Conservation (phyloP, 2,113 vertebrate genomes). For the Thalassarche chlororhynchos region DNA sequence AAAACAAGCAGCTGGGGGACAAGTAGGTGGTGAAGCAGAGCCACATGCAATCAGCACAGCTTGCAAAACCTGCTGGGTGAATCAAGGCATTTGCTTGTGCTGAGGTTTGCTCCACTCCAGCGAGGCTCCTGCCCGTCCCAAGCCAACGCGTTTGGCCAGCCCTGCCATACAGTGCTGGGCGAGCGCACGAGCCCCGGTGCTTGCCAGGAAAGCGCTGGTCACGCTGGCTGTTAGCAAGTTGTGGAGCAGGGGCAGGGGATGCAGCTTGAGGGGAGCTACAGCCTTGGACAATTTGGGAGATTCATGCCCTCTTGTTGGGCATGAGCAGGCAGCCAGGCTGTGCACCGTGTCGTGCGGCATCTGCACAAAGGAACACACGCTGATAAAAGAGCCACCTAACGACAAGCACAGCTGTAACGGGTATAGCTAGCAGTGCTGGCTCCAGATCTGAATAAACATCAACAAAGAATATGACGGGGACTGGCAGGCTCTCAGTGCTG, state of each 20-base stretch:
- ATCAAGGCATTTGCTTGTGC: too few species aligned
- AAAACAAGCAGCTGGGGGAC: neutral
- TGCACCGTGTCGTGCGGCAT: fast-evolving
- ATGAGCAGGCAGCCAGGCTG: fast-evolving
- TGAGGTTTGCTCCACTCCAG: neutral
- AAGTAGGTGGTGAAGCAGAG: neutral
- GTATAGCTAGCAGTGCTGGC: neutral
- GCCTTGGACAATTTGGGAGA: neutral
- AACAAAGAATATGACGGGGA: fast-evolving
- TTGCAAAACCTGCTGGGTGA: neutral
- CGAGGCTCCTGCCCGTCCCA: neutral
- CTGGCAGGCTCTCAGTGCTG: neutral
- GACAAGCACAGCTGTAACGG: neutral
- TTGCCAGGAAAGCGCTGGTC: fast-evolving
- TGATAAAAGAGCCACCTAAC: neutral
- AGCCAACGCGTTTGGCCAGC: neutral
- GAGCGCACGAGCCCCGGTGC: fast-evolving
- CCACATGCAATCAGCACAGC: fast-evolving
- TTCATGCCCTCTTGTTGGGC: fast-evolving
- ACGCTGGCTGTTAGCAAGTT: fast-evolving
- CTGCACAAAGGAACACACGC: neutral
- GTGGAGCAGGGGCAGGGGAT: neutral
- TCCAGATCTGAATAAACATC: neutral
- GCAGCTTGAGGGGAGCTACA: neutral
- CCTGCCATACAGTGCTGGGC: fast-evolving